Percentiles rank a stretch among this genome's conserved stretches.
These are phyloP conservation scores for Amia ocellicauda DNA, from an alignment of 2,113 vertebrate genomes.

Conservation along the genomic window DNA sequence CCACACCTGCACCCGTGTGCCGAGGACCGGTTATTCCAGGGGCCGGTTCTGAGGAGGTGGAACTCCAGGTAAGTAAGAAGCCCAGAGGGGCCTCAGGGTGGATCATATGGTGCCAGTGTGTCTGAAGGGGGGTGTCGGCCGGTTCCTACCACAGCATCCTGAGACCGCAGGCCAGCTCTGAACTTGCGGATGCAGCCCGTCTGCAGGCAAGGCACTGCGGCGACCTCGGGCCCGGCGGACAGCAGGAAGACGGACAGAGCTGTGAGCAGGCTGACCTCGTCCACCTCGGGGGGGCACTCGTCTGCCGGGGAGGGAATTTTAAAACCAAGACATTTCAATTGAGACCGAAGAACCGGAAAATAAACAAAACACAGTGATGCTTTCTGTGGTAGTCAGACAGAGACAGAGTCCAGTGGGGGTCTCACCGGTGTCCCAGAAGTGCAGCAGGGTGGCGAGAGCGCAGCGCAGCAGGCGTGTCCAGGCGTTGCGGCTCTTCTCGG, in stretches of 20 bases:
- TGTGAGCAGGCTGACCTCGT: slow-evolving; percentile 76
- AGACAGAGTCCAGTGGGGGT: background rate
- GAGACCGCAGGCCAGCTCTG: slow-evolving; percentile 67
- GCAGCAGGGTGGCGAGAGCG: slow-evolving; percentile 75
- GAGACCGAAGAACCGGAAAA: no score
- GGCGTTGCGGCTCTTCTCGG: slow-evolving; percentile 78
- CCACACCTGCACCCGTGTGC: no score
- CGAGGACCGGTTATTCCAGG: no score
- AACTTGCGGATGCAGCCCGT: slow-evolving; percentile 74
- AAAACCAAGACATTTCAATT: no score
- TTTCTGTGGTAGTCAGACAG: background rate
- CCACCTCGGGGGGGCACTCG: slow-evolving; percentile 45
- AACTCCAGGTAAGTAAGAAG: no score
- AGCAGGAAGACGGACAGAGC: slow-evolving; percentile 81
- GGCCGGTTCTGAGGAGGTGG: no score
- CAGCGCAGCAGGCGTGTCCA: slow-evolving; percentile 80
- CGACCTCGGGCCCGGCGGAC: slow-evolving; percentile 76
- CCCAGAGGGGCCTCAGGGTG: no score
- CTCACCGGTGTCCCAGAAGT: slow-evolving; percentile 73
- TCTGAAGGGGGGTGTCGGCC: background rate
- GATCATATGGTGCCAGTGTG: background rate
- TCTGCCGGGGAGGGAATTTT: slow-evolving; percentile 32
- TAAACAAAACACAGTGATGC: slow-evolving; percentile 15
- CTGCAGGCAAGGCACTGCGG: slow-evolving; percentile 68
- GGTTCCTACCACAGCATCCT: slow-evolving; percentile 77